Evolutionary conservation across 2,888 invertebrate genomes (phyloP), one percentile per base, ranked within the genome.

Genomic region (Cheilosia soror): DNA sequence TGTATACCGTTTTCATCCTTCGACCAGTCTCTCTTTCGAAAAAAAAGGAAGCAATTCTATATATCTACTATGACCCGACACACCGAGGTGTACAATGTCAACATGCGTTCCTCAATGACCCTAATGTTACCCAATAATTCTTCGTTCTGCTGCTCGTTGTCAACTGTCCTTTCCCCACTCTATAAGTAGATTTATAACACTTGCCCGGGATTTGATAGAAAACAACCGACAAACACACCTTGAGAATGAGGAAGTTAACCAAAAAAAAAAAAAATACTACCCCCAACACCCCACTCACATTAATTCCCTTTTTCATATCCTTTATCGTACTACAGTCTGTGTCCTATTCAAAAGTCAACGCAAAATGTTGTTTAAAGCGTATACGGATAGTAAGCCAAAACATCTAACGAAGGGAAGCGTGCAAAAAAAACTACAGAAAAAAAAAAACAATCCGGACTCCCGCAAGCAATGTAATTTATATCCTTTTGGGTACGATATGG

Each of bases 61-160:
- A 25, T 25, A 25, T n/a, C n/a, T 25, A 13, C 55, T 63, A 47
- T 40, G 53, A 31, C 13, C 27, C 15, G 49, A 78, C 63, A 72
- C 53, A 15, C 20, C 20, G 63, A 80, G 73, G 80, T 80, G 58
- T 68, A 76, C 47, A 76, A 44, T 69, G 68, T 81, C 75, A 76
- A 69, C 81, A 76, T 63, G 58, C 76, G 58, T 63, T 69, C 76
- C 76, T 81, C 81, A 76, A 75, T 71, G 81, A 81, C 76, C 81
- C 65, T 81, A 76, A 76, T 76, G 81, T 51, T 76, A n/a, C 49
- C 65, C 76, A 27, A 81, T 81, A 76, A 76, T 20, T 73, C 62
- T 53, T 73, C 31, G 20, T 63, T 58, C n/a, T 51, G 31, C 11
- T 47, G 31, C 42, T 42, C 72, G 37, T 53, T 78, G 69, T 63